Evolutionary conservation across 2,113 vertebrate species (phyloP), one percentile per base, ranked within the genome.

Genomic region (Labeo catla): DNA sequence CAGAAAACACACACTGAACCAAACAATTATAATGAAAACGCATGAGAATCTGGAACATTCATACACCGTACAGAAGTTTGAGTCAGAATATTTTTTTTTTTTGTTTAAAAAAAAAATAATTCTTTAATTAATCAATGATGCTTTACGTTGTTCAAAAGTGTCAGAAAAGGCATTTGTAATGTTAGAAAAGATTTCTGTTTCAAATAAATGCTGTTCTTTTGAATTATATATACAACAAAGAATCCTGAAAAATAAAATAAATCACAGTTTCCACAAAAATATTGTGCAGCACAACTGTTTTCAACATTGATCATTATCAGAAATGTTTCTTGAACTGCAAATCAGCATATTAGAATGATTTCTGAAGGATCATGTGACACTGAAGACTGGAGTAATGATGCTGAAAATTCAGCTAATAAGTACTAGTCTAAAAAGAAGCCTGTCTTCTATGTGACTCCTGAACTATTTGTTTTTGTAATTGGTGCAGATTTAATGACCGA

Each of bases 401-500:
- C 8, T 7, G 47, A 47, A 47, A 47, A 9, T 47, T 47, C 8
- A 6, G 47, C 47, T 47, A 6, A 47, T 9, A 95, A 47, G 47
- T 8, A 47, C 47, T 47, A 28, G 28, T 28, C 28, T 28, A 28
- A 28, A 28, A 28, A 28, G 28, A 28, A 28, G 28, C 28, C 28
- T 39, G 39, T 39, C 39, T 39, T 39, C 39, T 39, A 3, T 39
- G 39, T 39, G 39, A 39, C 39, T 39, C 39, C 39, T 39, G 5
- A 39, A 39, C 5, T 39, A 39, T 39, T 39, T 4, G 39, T 39
- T 39, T 39, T 39, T 39, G 2, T 39, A 39, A 39, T 5, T 39
- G 39, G 5, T 39, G 39, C 39, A 39, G 39, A 39, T 39, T 39
- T 39, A 39, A 39, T 39, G 39, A 39, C 96, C 95, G 2, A 28